Conservation (phyloP, 2,113 vertebrate species). For the Menidia beryllina region DNA sequence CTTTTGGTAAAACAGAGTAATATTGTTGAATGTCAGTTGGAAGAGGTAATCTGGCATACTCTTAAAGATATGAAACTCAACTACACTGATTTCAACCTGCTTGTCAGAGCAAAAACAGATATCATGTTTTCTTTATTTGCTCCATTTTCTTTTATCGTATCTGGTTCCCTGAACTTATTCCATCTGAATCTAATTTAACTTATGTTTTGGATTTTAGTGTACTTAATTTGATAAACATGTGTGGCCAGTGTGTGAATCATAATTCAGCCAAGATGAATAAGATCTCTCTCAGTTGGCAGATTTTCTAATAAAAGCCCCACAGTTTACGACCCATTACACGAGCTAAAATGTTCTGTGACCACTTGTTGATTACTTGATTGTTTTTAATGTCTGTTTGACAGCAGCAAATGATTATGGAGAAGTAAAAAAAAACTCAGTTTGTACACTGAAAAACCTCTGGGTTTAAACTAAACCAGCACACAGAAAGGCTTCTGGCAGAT, state of each 20-base stretch:
- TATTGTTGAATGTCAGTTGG: no score
- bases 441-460: neutral
- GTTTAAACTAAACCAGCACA: neutral
- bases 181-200: neutral
- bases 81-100: neutral
- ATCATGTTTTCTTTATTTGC: neutral
- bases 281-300: neutral
- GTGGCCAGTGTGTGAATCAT: neutral
- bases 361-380: slow-evolving; percentile 9
- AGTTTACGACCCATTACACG: neutral
- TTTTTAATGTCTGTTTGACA: neutral
- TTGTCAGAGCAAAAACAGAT: neutral
- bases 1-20: neutral
- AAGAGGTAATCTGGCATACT: neutral
- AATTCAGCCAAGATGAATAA: slow-evolving; percentile 1
- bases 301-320: neutral
- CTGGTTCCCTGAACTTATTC: neutral
- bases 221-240: slow-evolving; percentile 3
- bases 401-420: neutral
- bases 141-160: neutral
- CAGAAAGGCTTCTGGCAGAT: neutral
- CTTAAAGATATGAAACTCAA: neutral
- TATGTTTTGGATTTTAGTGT: neutral
- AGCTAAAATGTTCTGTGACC: neutral
- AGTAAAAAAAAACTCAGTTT: neutral